phyloP scores from a whole-genome alignment of 2,113 vertebrate genomes.

The Heloderma charlesbogerti region DNA sequence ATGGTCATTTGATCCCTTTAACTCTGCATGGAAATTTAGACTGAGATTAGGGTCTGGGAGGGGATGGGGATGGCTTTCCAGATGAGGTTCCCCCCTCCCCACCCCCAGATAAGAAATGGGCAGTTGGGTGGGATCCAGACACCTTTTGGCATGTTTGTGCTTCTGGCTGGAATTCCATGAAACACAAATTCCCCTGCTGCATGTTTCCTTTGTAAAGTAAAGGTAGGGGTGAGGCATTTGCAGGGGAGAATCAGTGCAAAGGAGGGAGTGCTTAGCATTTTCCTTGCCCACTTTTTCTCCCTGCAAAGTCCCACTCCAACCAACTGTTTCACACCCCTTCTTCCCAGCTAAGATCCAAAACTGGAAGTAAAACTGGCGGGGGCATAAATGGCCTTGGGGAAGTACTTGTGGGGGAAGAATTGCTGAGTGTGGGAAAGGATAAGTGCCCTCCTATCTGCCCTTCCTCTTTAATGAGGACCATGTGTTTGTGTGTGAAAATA shows the following conservation, averaged over 20 bases:
- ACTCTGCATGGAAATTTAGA: conserved; percentile 63
- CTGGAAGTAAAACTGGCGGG: neutral
- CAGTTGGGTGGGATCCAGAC: neutral
- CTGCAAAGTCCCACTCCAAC: neutral
- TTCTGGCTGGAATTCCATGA: neutral
- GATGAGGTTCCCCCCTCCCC: neutral
- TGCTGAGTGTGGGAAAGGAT: neutral
- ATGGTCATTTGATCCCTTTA: conserved; percentile 68
- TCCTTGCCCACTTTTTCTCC: neutral
- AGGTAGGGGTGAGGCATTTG: neutral
- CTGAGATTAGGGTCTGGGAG: conserved; percentile 48
- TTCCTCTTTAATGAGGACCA: neutral
- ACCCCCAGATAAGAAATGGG: neutral
- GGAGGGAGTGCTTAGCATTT: neutral
- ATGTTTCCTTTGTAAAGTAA: neutral
- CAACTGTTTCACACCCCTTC: neutral
- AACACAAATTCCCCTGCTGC: neutral
- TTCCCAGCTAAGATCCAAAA: neutral
- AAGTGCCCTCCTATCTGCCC: neutral
- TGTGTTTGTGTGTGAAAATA: neutral
- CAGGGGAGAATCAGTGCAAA: neutral
- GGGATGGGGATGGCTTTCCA: neutral
- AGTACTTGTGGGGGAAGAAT: neutral
- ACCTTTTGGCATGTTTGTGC: neutral
- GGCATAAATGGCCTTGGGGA: neutral